These are phyloP conservation scores for Caenorhabditis inopinata DNA, from an alignment of 1,140 invertebrate species.

Conservation along the genomic window DNA sequence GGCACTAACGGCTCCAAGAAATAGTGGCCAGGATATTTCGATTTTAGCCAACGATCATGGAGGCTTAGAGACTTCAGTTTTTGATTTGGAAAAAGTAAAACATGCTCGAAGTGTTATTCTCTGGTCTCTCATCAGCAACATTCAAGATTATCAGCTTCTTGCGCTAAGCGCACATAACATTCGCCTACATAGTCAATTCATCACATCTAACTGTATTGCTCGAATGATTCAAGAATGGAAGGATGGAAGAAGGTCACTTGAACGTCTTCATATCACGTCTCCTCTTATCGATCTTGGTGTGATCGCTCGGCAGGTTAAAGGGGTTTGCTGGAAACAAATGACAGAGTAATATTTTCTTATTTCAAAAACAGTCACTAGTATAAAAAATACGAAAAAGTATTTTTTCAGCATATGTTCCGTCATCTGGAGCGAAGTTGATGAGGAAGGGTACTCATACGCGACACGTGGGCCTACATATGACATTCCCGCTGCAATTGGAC, in stretches of 20 bases:
- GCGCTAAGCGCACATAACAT: background rate
- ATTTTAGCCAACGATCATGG: conserved; percentile 3
- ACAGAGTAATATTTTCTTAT: background rate
- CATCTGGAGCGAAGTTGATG: conserved; percentile 5
- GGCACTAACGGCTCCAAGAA: background rate
- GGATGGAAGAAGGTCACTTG: background rate
- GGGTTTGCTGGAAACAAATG: conserved; percentile 11
- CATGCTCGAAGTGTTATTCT: background rate
- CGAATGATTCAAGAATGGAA: conserved; percentile 11
- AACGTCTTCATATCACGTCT: conserved; percentile 9
- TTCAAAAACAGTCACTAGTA: background rate
- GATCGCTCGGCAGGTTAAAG: background rate
- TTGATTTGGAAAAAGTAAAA: background rate
- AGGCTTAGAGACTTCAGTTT: background rate
- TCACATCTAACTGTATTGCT: background rate
- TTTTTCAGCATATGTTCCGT: conserved; percentile 10
- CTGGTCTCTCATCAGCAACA: conserved; percentile 1
- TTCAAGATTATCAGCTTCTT: background rate
- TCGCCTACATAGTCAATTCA: conserved; percentile 1
- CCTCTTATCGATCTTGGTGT: background rate
- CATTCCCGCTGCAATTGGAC: background rate
- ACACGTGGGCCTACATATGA: background rate
- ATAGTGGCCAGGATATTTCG: background rate
- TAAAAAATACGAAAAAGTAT: too few species aligned
- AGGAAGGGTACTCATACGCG: background rate